Evolutionary conservation across 2,797 vertebrate genomes (phyloP).

Genomic region (Enteromius thamalakanensis): DNA sequence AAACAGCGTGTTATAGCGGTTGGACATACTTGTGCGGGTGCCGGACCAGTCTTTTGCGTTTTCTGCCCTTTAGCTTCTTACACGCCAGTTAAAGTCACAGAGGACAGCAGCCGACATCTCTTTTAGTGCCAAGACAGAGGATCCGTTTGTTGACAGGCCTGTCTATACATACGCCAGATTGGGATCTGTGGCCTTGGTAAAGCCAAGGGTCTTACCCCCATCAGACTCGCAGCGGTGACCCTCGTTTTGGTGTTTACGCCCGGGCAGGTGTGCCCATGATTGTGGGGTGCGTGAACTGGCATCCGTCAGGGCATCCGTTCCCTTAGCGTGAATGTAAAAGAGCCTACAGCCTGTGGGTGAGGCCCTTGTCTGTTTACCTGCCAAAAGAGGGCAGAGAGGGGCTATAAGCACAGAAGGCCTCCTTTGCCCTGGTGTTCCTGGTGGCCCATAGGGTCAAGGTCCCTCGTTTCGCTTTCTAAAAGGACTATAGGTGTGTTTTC

Average conservation of each 20-base stretch:
- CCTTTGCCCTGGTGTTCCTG: conserved; percentile 50
- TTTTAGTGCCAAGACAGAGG: conserved; percentile 41
- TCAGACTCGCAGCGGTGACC: conserved; percentile 54
- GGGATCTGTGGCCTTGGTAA: conserved; percentile 41
- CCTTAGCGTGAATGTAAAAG: conserved; percentile 63
- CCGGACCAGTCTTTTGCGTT: conserved; percentile 49
- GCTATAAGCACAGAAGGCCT: conserved; percentile 61
- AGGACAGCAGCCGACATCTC: conserved; percentile 53
- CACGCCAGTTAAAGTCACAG: conserved; percentile 61
- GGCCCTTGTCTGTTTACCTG: conserved; percentile 65
- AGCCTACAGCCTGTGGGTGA: conserved; percentile 62
- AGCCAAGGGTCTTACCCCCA: conserved; percentile 63
- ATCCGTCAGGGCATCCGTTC: conserved; percentile 58
- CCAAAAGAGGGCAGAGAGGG: conserved; percentile 54
- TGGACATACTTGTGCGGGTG: conserved; percentile 49
- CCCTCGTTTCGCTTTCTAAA: conserved; percentile 37
- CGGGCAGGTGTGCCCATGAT: conserved; percentile 62
- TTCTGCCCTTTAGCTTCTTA: conserved; percentile 62
- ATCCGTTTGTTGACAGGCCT: conserved; percentile 50
- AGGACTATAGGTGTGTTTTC: conserved; percentile 33
- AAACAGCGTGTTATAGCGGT: conserved; percentile 55
- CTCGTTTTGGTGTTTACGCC: conserved; percentile 58
- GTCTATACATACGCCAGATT: conserved; percentile 51
- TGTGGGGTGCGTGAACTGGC: conserved; percentile 50
- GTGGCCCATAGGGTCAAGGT: conserved; percentile 57